Evolutionary conservation across 2,888 invertebrate species (phyloP).

Genomic region (Entomobrya multifasciata): DNA sequence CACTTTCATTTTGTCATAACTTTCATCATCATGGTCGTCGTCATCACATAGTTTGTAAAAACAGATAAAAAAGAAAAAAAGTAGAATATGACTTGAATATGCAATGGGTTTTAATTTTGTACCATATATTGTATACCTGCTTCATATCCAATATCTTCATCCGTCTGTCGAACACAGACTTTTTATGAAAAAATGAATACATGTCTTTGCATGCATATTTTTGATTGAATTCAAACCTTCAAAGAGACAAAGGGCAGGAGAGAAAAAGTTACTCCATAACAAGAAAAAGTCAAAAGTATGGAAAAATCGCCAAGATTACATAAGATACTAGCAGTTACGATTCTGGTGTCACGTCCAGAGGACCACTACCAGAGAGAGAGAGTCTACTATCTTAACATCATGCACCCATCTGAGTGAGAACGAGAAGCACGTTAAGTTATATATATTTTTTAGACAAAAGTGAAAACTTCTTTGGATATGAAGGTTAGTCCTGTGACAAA

Average conservation of each 20-base stretch:
- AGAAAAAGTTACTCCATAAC: not conserved
- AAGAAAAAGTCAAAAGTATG: not conserved
- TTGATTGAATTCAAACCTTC: not conserved
- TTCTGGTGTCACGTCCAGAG: not conserved
- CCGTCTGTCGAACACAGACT: slow-evolving; percentile 56
- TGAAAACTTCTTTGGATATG: not conserved
- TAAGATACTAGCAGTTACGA: not conserved
- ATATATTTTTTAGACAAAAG: not conserved
- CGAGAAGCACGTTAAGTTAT: not conserved
- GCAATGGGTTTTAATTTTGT: no score
- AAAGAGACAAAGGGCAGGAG: not conserved
- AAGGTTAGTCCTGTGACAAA: not conserved
- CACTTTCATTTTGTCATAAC: slow-evolving; percentile 40
- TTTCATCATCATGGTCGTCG: slow-evolving; percentile 2
- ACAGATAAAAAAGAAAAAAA: no score
- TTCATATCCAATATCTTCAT: slow-evolving; percentile 38
- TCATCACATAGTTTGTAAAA: no score
- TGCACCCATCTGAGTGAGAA: not conserved
- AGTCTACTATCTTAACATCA: no score
- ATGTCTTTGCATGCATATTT: not conserved
- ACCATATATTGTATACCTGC: no score
- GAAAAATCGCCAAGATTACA: slow-evolving; percentile 20
- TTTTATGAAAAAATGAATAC: not conserved
- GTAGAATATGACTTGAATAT: no score
- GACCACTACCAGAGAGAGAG: no score